Evolutionary conservation across 2,113 vertebrate genomes (phyloP), one percentile per base, ranked within the genome.

Genomic region (Seriola aureovittata): DNA sequence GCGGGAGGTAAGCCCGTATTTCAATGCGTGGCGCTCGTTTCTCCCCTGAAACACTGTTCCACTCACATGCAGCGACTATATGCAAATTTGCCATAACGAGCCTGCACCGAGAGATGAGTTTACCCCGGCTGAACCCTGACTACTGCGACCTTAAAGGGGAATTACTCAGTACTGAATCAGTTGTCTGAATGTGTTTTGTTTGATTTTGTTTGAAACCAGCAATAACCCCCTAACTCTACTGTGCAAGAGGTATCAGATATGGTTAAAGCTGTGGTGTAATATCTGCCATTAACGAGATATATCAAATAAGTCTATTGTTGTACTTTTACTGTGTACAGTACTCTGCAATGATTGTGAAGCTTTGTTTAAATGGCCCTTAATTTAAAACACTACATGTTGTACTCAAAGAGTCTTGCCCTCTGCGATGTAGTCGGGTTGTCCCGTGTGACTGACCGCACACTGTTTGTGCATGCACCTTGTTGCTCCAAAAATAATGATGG

Each of bases 151-250:
- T 78, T 70, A 83, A 71, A 69, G 76, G 75, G 85, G 78, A 83
- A 60, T 74, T 70, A 73, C 80, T 85, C 60, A 12, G 50, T 78
- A 81, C 54, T 71, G 78, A 88, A 85, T 85, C 83, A 86, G 67
- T 80, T 68, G 86, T 90, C 84, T 90, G 89, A 91, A 92, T 92
- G 88, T 89, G 86, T 91, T 85, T 54, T 69, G 44, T 87, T 75
- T 75, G 66, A 80, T 86, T 93, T 87, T 87, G 38, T 88, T 93
- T 92, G 74, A 86, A 93, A 89, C 85, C 93, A 95, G 95, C 95
- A 95, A 95, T 95, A 96, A 95, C 93, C 89, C 90, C 90, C 88
- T 83, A 82, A 92, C 90, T 88, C 59, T 85, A 79, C 85, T 89
- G 88, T 90, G 86, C 80, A 80, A 89, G 87, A 91, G 77, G 78